Conservation (phyloP, 37 sponge, comb jelly and placozoan genomes). For the Ephydatia muelleri region DNA sequence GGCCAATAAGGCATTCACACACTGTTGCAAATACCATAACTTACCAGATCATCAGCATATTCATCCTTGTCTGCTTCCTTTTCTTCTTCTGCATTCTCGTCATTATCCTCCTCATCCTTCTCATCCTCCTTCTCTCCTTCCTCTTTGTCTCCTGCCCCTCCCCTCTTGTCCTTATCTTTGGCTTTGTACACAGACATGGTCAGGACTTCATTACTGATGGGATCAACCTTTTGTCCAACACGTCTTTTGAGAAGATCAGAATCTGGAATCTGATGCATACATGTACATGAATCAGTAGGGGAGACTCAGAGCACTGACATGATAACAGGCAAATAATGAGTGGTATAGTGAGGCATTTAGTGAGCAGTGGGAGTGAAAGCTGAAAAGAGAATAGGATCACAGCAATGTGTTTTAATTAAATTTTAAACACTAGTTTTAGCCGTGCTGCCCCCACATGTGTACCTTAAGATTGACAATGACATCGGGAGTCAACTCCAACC, state of each 20-base stretch:
- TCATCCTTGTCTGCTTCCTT: conserved; percentile 9
- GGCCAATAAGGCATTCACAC: no score
- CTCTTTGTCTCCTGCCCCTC: conserved; percentile 34
- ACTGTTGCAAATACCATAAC: no score
- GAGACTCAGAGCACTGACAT: no score
- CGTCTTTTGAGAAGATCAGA: conserved; percentile 61
- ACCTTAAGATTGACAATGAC: conserved; percentile 95
- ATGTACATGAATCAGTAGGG: no score
- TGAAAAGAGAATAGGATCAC: no score
- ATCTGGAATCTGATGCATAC: conserved; percentile 69
- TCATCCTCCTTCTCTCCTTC: conserved; percentile 61
- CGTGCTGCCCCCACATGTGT: no score
- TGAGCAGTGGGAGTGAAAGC: no score
- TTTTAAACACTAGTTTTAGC: no score
- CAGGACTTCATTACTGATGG: conserved; percentile 54
- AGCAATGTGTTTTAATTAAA: no score
- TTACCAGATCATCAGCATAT: conserved; percentile 51
- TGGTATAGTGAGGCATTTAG: no score
- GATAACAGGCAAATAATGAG: background rate
- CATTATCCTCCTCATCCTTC: conserved; percentile 38
- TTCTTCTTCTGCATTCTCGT: background rate
- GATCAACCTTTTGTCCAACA: conserved; percentile 65
- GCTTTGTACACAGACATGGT: conserved; percentile 34
- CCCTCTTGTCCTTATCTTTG: conserved; percentile 8
- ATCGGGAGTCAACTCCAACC: conserved; percentile 71